Conservation (phyloP, 2,113 vertebrate species). For the Petroica traversi region DNA sequence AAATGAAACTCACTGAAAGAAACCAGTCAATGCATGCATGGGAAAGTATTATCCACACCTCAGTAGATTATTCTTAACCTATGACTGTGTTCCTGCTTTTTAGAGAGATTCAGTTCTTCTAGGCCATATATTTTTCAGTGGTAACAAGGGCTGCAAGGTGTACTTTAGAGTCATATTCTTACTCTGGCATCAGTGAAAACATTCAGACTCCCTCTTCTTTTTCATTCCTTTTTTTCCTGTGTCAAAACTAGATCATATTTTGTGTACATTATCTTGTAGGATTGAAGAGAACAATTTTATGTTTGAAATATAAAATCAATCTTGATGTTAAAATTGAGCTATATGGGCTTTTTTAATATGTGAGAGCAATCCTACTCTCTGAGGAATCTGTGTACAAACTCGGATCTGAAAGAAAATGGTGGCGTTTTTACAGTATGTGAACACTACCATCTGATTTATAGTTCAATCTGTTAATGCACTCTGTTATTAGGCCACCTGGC, state of each 20-base stretch:
- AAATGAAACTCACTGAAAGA: neutral
- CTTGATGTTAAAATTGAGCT: constrained; percentile 33
- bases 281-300: constrained; percentile 34
- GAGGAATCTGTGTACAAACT: constrained; percentile 72
- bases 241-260: neutral
- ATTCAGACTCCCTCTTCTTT: neutral
- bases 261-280: neutral
- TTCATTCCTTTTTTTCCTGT: neutral
- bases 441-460: constrained; percentile 81
- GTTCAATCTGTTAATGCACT: constrained; percentile 86
- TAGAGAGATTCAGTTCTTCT: neutral
- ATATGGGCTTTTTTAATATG: constrained; percentile 56
- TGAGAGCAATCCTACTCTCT: constrained; percentile 60
- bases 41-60: neutral
- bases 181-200: neutral
- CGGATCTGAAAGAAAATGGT: constrained; percentile 74
- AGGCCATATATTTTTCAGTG: neutral
- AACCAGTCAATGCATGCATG: neutral
- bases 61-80: neutral
- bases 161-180: neutral
- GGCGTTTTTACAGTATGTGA: constrained; percentile 80
- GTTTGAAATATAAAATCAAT: constrained; percentile 60
- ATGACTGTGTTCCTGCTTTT: neutral
- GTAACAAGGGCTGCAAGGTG: neutral
- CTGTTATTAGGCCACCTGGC: constrained; percentile 84